Evolutionary conservation across 2,113 vertebrate species (phyloP), one percentile per base, ranked within the genome.

Genomic region (Crotalus viridis): DNA sequence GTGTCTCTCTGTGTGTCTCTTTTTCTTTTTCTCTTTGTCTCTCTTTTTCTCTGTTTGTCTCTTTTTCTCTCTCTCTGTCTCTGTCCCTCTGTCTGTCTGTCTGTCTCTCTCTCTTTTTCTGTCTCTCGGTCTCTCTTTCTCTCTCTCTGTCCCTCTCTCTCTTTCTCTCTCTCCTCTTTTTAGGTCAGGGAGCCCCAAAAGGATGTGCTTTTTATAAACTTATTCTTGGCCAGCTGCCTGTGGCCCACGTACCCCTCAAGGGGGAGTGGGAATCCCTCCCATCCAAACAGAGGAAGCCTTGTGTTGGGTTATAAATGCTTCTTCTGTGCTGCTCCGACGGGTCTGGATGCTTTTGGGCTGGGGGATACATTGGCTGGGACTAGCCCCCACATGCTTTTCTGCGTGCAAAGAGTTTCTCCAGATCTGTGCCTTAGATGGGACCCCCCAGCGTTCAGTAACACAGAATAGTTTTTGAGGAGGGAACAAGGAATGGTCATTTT

Each of bases 191-290:
- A 90, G 7, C 7, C 17, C 17, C 33, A 0, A 43, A 81, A 81
- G 33, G 74, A 2, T 81, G 74, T 39, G 33, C 17, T 92, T 88
- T 90, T 90, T 91, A 93, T 93, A 94, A 28, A 86, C 88, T 92
- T 55, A 93, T 92, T 46, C 92, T 92, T 96, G 95, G 94, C 88
- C 6, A 51, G 46, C 64, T 93, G 89, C 94, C 95, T 43, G 28
- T 22, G 52, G 52, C 39, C 2, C 87, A 87, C 22, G 1, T 51
- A 21, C 85, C 74, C n/a, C 1, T 26, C 3, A 19, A 21, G 3
- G 91, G 91, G 91, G 91, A 33, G 87, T 39, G 26, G 26, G 69
- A 33, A 74, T 51, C 90, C 33, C 39, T 74, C 10, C 92, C 90
- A 33, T 92, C 28, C 85, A 51, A 90, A 94, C 93, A 96, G 91